Evolutionary conservation across 2,888 invertebrate species (phyloP), one percentile per base, ranked within the genome.

Genomic region (Ecliptopera silaceata): DNA sequence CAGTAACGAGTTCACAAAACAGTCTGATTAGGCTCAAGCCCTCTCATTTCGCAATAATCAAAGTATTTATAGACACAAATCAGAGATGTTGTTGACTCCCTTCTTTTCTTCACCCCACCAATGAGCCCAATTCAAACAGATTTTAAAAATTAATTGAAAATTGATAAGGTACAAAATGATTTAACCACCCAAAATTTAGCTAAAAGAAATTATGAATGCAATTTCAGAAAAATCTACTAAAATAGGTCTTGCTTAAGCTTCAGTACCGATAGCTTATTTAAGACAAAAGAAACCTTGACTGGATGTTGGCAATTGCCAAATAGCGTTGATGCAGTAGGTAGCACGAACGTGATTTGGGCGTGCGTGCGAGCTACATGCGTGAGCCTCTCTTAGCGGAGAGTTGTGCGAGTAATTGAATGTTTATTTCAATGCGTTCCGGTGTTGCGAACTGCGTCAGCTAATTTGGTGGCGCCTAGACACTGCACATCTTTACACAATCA

Each of bases 301-400:
- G 65, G 70, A 73, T 75, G 76, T 77, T 77, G 72, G 70, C 74
- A 74, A 71, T 80, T 75, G 77, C 79, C 74, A 78, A 80, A 82
- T 70, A 72, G 71, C 72, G 72, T 66, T 68, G 70, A 71, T 72
- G 70, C 73, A 66, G 72, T 74, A 66, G 72, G 68, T 67, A 74
- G 69, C 71, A 72, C 67, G 71, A 70, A 69, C 66, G 56, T 61
- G 59, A 56, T 69, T 69, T 62, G 59, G 51, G 66, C 71, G 70
- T 72, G 75, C 73, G 75, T 79, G 76, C 63, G 72, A 68, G 68
- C 70, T 64, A 65, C 17, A 51, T 63, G 65, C 60, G 58, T 54
- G 61, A 52, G n/a, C n/a, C n/a, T n/a, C n/a, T 53, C 60, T 64
- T 50, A 56, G 32, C 51, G 47, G 52, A 69, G 71, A 69, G 64